A percentile compares a stretch with the other conserved stretches of the same genome.
phyloP scores from a whole-genome alignment of 2,113 vertebrate genomes.

The Chloropsis cyanopogon region DNA sequence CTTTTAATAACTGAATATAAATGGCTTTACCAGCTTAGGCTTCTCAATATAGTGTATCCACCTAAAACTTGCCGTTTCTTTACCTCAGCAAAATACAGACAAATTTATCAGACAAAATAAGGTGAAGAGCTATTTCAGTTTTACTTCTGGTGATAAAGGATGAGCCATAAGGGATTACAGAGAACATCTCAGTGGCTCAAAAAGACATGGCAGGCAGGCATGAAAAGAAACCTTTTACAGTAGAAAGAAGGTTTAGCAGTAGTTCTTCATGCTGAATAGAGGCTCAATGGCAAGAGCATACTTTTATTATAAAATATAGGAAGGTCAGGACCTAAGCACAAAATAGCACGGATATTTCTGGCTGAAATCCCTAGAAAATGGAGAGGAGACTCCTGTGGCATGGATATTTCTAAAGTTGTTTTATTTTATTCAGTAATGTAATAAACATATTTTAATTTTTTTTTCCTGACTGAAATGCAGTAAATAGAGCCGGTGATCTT shows the following conservation, averaged over 20 bases:
- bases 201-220: neutral
- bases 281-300: neutral
- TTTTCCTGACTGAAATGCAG: neutral
- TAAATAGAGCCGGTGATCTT: neutral
- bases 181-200: neutral
- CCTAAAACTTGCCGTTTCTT: neutral
- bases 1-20: neutral
- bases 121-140: neutral
- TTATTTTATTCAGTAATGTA: neutral
- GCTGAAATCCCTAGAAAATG: neutral
- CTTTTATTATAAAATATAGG: neutral
- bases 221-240: neutral
- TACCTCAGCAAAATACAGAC: neutral
- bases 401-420: neutral
- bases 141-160: neutral
- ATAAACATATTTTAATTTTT: neutral
- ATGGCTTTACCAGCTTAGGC: neutral
- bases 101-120: neutral
- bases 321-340: neutral
- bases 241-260: neutral
- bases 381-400: neutral
- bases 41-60: neutral
- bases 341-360: neutral
- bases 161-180: neutral
- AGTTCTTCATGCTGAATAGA: neutral